Evolutionary conservation across 2,888 invertebrate species (phyloP), one percentile per base, ranked within the genome.

Genomic region (Caprella mutica): DNA sequence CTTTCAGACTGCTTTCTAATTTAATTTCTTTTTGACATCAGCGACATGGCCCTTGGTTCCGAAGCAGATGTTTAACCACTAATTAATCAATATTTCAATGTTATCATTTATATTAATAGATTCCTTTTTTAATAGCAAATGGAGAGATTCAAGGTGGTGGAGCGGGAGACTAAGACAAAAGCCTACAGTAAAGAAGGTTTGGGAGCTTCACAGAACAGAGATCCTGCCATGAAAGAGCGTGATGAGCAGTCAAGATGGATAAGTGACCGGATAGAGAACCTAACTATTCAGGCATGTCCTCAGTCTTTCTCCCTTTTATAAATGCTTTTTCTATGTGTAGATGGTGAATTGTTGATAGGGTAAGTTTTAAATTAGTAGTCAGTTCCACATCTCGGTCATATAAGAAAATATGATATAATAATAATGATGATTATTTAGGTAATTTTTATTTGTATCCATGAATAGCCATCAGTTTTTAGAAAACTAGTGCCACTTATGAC

Each of bases 111-210:
- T n/a, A n/a, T n/a, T n/a, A n/a, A n/a, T n/a, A n/a, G n/a, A n/a
- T n/a, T n/a, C n/a, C n/a, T n/a, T n/a, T n/a, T 26, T 35, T 78
- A 79, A 43, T 75, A 94, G 93, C 94, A 97, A 93, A 98, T 99
- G 98, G 98, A 98, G 78, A 85, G 96, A 78, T 98, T 98, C 77
- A 98, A 99, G 79, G 93, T 98, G 67, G 96, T 98, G 39, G 98
- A 99, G 76, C 80, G 97, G 71, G 98, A 99, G 78, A 98, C 97
- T 70, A 99, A 99, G 81, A 99, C 98, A 69, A 99, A 99, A 79
- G 97, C 98, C 66, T 98, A 98, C 78, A 97, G 96, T 67, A 99
- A 99, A 80, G 97, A 98, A 79, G 98, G 98, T 39, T 80, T 99
- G 66, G 96, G 94, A 67, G 97, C 97, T 67, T 96, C 94, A 71